Evolutionary conservation across 1,140 invertebrate genomes (phyloP).

Genomic region (Chelonus insularis): DNA sequence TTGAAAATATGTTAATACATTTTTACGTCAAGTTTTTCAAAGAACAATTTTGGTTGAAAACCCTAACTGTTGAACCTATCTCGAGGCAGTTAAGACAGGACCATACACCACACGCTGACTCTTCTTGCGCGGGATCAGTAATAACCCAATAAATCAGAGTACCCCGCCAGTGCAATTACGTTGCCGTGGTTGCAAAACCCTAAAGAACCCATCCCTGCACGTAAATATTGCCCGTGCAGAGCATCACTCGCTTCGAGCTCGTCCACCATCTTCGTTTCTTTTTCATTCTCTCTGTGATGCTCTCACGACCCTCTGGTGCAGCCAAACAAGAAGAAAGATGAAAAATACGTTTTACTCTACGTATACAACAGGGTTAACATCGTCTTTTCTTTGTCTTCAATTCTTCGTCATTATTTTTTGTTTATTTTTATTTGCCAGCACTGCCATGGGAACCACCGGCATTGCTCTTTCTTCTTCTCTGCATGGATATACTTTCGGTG

Average conservation of each 20-base stretch:
- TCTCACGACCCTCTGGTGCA: conserved; percentile 11
- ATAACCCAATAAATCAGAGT: conserved; percentile 57
- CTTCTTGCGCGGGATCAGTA: conserved; percentile 48
- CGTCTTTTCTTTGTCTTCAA: conserved; percentile 15
- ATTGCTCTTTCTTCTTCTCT: not conserved
- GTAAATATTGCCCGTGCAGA: conserved; percentile 50
- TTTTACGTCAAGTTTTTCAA: not conserved
- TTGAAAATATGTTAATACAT: too few relatives aligned
- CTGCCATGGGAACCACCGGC: conserved; percentile 40
- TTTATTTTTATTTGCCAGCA: conserved; percentile 28
- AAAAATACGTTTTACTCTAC: not conserved
- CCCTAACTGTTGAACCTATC: not conserved
- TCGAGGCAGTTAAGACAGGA: conserved; percentile 7
- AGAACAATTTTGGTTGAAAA: not conserved
- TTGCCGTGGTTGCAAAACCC: conserved; percentile 36
- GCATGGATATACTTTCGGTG: conserved; percentile 33
- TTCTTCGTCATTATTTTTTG: conserved; percentile 28
- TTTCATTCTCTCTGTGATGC: conserved; percentile 3
- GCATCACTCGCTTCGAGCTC: conserved; percentile 28
- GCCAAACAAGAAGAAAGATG: not conserved
- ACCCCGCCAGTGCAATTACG: conserved; percentile 52
- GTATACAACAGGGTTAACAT: conserved; percentile 35
- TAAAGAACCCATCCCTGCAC: conserved; percentile 49
- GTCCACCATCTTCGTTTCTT: conserved; percentile 30
- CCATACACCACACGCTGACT: conserved; percentile 43